Base-by-base conservation (phyloP, 2,888 invertebrate genomes). In the Elmis aenea region DNA sequence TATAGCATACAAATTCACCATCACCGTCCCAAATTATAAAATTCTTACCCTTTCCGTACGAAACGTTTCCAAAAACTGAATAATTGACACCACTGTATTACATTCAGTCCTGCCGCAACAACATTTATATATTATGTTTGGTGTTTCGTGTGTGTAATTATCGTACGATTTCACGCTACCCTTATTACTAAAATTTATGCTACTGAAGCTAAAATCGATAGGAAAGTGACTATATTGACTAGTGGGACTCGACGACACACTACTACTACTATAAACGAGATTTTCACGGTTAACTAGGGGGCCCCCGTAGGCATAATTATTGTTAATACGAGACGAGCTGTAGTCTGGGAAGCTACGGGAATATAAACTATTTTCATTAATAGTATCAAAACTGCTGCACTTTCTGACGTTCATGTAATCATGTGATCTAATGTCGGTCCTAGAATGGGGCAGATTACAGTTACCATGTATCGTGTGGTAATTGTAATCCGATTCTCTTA, bases 391-490 rank as follows among this genome's bases (percentile, higher is more conserved):
- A 16, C 45, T 48, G 32, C 35, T 34, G 5, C 33, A 23, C 15
- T 38, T 38, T 16, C 8, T 31, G 8, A 33, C 33, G 14, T 23
- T 11, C 6, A 31, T 37, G 11, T 40, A 37, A 31, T 45, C 30
- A 12, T 31, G 23, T 34, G 42, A 43, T 11, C 31, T 27, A 18
- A 37, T 37, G 12, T 38, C 42, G 27, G 29, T 31, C 15, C 36
- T 34, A 15, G 32, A 34, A 20, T 26, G 38, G 3, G 38, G 38
- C 24, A 34, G n/a, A n/a, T n/a, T n/a, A 5, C 5, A 5, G 18
- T 8, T 8, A 8, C 62, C 63, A 44, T 71, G 71, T 16, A 70
- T 57, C 8, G 70, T 71, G 43, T 69, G 66, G 50, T 70, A 69
- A 22, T 55, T 60, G 30, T 54, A 57, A 10, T 44, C 42, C 4